Base-by-base conservation (phyloP, 2,888 invertebrate species). In the Nephrotoma guestfalica region DNA sequence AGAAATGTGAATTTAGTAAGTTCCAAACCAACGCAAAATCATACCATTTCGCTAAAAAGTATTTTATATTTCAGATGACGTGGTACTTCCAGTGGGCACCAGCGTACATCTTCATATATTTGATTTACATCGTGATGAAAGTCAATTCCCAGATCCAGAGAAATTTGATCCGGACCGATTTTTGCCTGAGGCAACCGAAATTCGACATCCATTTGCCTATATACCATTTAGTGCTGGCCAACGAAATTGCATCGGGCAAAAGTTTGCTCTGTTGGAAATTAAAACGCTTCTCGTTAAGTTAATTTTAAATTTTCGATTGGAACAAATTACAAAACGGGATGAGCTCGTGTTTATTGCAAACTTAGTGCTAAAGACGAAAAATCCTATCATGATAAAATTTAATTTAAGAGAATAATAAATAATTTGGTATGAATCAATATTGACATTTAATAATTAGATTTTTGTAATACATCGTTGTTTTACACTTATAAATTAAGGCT, bases 51-150 rank as follows among this genome's bases (percentile, higher is more conserved):
- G 30, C 30, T 30, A 30, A 15, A 83, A 83, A 83, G 2, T 83
- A 6, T 71, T 47, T 83, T 40, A 83, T 13, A 41, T 41, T 85
- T 6, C 89, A 13, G 90, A 89, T 47, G 86, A 87, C 47, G 87
- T 90, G 3, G 88, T 90, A 1, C 88, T 95, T 86, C 94, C 95
- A 0, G 90, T 91, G 42, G 92, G 92, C 5, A 90, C 92, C 0
- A 89, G 91, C 13, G 91, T 93, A 0, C 93, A 93, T 88, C 90
- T 95, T 6, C 92, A 93, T 71, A 93, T 94, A n/a, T 94, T 91
- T 88, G 94, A 94, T 88, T 88, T 95, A 6, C 96, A 96, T 90
- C 93, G 94, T 6, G 93, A 94, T 89, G 93, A 93, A 0, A 92
- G 93, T 15, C 91, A 93, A 86, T 96, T 93, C 91, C 92, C 94